These are phyloP conservation scores for Tor tambroides DNA, from an alignment of 2,113 vertebrate species.

Conservation along the genomic window DNA sequence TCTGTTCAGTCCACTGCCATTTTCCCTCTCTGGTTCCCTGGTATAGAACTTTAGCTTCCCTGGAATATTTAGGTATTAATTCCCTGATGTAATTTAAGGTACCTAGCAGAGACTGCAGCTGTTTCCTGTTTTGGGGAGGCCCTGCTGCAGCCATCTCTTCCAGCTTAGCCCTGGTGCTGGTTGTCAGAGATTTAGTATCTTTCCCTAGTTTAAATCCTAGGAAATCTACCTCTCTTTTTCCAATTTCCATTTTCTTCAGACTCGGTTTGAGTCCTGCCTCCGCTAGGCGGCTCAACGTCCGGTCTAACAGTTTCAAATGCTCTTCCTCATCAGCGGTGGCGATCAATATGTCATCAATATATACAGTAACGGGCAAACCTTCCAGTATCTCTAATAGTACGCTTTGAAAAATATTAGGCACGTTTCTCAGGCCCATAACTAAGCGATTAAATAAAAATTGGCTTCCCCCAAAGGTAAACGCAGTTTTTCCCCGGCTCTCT, in stretches of 20 bases:
- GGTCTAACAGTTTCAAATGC: background rate
- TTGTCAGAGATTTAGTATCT: background rate
- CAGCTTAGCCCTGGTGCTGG: background rate
- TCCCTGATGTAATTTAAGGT: background rate
- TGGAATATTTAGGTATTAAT: background rate
- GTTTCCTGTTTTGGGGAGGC: too few species aligned
- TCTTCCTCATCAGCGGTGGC: background rate
- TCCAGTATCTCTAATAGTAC: too few species aligned
- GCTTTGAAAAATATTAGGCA: fast-evolving
- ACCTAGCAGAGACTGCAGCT: too few species aligned
- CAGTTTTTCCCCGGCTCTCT: too few species aligned
- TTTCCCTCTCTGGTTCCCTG: background rate
- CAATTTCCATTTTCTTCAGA: background rate
- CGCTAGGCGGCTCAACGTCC: background rate
- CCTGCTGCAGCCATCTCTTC: too few species aligned
- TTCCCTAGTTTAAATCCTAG: background rate
- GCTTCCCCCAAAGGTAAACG: fast-evolving
- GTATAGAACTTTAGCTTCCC: background rate
- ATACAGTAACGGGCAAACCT: background rate
- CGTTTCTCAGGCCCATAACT: too few species aligned
- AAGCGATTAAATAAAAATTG: too few species aligned
- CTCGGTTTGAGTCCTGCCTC: background rate
- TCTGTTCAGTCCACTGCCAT: background rate
- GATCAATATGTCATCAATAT: background rate
- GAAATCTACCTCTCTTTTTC: background rate